A percentile compares a stretch with the other conserved stretches of the same genome.
Evolutionary conservation across 2,113 vertebrate species (phyloP).

Genomic region (Phylloscopus whistleri): DNA sequence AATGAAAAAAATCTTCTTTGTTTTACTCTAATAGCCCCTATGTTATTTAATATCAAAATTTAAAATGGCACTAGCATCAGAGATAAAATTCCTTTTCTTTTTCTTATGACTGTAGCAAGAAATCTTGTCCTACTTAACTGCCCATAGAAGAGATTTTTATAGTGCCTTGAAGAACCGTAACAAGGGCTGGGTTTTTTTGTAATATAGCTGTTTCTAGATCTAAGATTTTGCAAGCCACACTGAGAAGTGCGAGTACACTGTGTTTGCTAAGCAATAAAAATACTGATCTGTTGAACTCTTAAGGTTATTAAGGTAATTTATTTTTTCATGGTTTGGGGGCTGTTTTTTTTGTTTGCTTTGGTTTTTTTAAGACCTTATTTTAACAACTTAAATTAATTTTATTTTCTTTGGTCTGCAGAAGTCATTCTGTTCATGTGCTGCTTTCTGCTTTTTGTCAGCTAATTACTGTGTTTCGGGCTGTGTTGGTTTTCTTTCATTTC

Average conservation of each 20-base stretch:
- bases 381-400: not conserved
- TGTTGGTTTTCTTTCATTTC: not conserved
- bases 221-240: not conserved
- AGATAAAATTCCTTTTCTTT: not conserved
- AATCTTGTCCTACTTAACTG: not conserved
- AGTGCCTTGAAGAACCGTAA: not conserved
- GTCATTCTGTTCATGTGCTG: not conserved
- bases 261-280: not conserved
- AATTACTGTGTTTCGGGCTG: not conserved
- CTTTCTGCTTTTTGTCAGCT: not conserved
- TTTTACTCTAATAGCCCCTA: not conserved
- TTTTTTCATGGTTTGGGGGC: not conserved
- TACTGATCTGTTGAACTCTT: not conserved
- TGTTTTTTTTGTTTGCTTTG: not conserved
- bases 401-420: not conserved
- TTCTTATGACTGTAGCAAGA: not conserved
- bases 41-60: not conserved
- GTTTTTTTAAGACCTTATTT: not conserved
- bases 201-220: not conserved
- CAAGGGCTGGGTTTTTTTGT: fast-evolving
- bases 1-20: not conserved
- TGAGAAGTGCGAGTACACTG: not conserved
- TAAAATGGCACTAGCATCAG: not conserved
- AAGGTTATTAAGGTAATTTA: not conserved
- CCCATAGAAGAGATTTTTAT: not conserved